These are phyloP conservation scores for Rhagonycha fulva DNA, from an alignment of 2,888 invertebrate species.

Conservation along the genomic window DNA sequence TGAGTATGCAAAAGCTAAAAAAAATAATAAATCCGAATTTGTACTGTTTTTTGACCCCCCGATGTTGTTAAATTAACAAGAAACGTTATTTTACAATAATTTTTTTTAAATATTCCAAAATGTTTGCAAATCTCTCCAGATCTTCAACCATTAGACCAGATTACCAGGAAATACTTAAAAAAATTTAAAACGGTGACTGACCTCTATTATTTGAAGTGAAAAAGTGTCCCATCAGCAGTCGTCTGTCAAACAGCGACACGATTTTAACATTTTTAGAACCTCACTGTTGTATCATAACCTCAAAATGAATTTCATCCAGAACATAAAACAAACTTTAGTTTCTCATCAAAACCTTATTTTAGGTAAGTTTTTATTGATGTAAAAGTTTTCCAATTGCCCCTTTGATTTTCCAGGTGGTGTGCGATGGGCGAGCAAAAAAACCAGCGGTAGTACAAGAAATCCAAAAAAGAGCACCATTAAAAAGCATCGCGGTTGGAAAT, in stretches of 20 bases:
- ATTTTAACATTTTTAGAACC: not conserved
- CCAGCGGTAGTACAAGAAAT: constrained; percentile 73
- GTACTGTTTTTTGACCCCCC: no score
- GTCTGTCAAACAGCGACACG: not conserved
- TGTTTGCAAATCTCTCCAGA: no score
- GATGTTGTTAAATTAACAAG: no score
- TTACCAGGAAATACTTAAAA: no score
- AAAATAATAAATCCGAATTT: no score
- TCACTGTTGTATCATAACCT: not conserved
- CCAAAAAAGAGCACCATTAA: constrained; percentile 68
- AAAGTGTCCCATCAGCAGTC: no score
- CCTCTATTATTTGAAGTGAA: no score
- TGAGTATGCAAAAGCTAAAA: no score
- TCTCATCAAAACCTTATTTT: constrained; percentile 10
- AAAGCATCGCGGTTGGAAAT: constrained; percentile 78
- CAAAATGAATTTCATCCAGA: constrained; percentile 6
- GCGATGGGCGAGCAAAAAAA: constrained; percentile 75
- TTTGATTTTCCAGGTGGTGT: constrained; percentile 49
- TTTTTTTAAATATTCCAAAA: not conserved
- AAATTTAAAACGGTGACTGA: no score
- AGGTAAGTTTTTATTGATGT: constrained; percentile 1
- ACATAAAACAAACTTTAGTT: constrained; percentile 10
- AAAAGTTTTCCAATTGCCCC: not conserved
- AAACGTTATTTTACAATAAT: no score
- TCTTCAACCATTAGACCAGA: no score